Evolutionary conservation across 2,888 invertebrate species (phyloP).

Genomic region (Phytoseiulus persimilis): DNA sequence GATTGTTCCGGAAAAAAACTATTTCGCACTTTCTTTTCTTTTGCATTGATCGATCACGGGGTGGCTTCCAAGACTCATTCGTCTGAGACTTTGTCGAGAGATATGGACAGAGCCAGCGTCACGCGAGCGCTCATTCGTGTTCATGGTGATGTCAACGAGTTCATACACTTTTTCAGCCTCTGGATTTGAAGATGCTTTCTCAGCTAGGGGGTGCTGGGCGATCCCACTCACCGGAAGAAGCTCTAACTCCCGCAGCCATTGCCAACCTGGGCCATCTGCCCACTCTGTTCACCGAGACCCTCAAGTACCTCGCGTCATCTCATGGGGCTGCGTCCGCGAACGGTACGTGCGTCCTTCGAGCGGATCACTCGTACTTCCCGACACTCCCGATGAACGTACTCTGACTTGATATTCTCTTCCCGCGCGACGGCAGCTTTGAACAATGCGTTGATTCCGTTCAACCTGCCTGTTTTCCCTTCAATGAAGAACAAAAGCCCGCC

Average conservation of each 20-base stretch:
- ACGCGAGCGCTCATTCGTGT: too few relatives aligned
- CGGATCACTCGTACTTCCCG: too few relatives aligned
- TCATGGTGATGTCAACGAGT: neutral
- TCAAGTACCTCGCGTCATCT: constrained; percentile 46
- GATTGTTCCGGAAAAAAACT: neutral
- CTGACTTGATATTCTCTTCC: neutral
- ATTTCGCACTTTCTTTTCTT: neutral
- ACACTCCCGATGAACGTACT: too few relatives aligned
- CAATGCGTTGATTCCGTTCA: constrained; percentile 19
- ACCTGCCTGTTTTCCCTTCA: constrained; percentile 20
- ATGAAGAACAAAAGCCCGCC: constrained; percentile 18
- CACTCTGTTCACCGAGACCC: constrained; percentile 45
- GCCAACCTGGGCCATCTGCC: constrained; percentile 43
- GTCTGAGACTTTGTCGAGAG: neutral
- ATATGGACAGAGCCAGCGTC: neutral
- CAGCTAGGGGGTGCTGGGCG: constrained; percentile 36
- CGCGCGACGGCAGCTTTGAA: neutral
- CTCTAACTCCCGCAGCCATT: constrained; percentile 40
- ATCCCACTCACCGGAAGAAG: constrained; percentile 17
- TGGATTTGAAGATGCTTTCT: constrained; percentile 41
- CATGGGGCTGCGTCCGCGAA: constrained; percentile 44
- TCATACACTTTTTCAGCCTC: constrained; percentile 27
- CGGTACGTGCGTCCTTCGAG: constrained; percentile 45
- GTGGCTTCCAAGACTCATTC: neutral
- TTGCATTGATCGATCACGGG: neutral